Evolutionary conservation across 1,140 invertebrate species (phyloP), one percentile per base, ranked within the genome.

Genomic region (Drepana arcuata): DNA sequence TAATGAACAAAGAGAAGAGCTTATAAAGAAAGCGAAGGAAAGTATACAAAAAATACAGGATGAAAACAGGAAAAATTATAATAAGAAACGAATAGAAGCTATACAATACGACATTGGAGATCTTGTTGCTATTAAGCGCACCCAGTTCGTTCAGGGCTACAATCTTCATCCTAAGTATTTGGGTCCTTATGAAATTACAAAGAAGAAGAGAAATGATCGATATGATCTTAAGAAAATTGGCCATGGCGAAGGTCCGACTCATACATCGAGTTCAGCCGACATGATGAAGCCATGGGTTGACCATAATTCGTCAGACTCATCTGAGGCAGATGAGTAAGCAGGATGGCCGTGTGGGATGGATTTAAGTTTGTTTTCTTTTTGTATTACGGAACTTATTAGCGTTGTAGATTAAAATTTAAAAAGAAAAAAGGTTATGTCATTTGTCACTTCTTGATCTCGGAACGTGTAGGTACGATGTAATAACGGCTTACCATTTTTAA

Each of bases 111-210:
- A 56, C 14, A 24, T 53, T 12, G 56, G 53, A 13, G 70, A 82
- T 34, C 15, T 69, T 24, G 71, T 79, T 7, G 70, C 66, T 9
- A 78, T 78, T 3, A 65, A 70, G 34, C 30, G 58, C 16, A 73
- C 79, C 0, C 69, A 80, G 14, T 68, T 68, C 41, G 41, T 47
- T 3, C 31, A 47, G 11, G 71, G 66, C 1, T 30, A 58, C 7
- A 82, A 82, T 29, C 14, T 82, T 6, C 42, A 56, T 13, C 41
- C 36, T n/a, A 75, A 78, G 24, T 83, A 47, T 36, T 30, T 82
- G 14, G 73, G 71, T 9, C 71, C 71, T 2, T 80, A 82, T 31
- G 16, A 43, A 9, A 46, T 67, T 4, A 28, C 29, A 2, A 41
- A 47, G 11, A 21, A 24, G 1, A 54, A 50, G 25, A 18, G 49